phyloP scores from a whole-genome alignment of 2,113 vertebrate genomes.

The Ahaetulla prasina region DNA sequence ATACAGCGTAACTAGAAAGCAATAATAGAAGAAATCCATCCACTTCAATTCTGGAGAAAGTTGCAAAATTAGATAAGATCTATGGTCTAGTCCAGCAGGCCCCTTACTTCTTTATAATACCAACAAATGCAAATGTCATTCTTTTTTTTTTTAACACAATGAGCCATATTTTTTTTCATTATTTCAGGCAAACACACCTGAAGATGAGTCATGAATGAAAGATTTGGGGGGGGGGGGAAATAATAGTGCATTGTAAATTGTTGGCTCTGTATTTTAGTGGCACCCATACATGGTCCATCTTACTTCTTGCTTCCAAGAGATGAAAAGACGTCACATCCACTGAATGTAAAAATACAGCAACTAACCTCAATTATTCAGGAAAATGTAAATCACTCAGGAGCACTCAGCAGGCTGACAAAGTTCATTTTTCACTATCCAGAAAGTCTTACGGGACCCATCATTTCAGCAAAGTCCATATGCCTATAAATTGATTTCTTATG shows the following conservation, averaged over 20 bases:
- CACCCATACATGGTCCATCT: background rate
- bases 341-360: conserved; percentile 22
- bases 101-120: background rate
- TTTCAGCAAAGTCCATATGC: conserved; percentile 39
- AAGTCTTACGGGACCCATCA: conserved; percentile 42
- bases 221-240: background rate
- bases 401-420: conserved; percentile 40
- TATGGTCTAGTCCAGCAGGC: background rate
- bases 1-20: background rate
- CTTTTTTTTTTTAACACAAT: background rate
- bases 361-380: conserved; percentile 12
- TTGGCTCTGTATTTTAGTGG: background rate
- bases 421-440: conserved; percentile 47
- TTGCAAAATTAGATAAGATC: background rate
- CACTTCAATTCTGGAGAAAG: background rate
- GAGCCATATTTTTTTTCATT: background rate
- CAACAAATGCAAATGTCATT: background rate
- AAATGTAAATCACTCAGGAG: conserved; percentile 36
- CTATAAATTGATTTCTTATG: conserved; percentile 55
- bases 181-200: background rate
- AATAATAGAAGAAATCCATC: background rate
- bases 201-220: background rate
- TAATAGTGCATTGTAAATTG: background rate
- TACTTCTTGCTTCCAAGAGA: conserved; percentile 16
- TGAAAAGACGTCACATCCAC: conserved; percentile 20